Base-by-base conservation (phyloP, 2,113 vertebrate genomes). In the Danionella cerebrum region DNA sequence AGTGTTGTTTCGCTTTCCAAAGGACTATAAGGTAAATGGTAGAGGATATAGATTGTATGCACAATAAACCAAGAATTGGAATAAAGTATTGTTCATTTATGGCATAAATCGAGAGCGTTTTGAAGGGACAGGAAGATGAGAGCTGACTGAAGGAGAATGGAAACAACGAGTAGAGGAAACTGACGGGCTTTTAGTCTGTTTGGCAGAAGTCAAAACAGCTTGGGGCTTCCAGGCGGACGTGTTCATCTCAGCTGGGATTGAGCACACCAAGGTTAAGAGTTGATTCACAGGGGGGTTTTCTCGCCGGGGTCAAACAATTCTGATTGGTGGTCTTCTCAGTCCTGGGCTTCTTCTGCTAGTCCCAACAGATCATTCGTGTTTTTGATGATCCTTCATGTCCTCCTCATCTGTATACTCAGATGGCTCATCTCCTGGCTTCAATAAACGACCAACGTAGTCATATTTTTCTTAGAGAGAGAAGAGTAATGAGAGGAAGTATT, bases 341-440 rank as follows among this genome's bases (percentile, higher is more conserved):
- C 90, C 89, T 88, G 88, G 89, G 89, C 93, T 97, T 94, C 94
- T 92, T 93, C 92, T 87, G 85, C 83, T 52, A 57, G 71, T 68
- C 72, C 77, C 85, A 87, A 83, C 84, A 86, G 87, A 88, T 98
- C 92, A 99, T 79, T 99, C 95, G 82, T 95, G 94, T 84, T 96
- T 99, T 84, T 89, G 89, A 82, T 98, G 96, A 89, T 99, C 96
- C 86, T 96, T 97, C 85, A 93, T 87, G 88, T 98, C 95, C 85
- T 99, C 96, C 81, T 98, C 96, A 76, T 99, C 96, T 68, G 96
- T 98, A 83, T 99, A 99, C 83, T 99, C 96, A 64, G 95, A 97
- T 0, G 96, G 96, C 83, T 99, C 96, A 75, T 99, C 96, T 24
- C 96, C 96, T 3, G 96, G 96, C 80, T 98, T 99, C 85, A 99